Conservation (phyloP, 1,140 invertebrate species). For the Neomicropteryx cornuta region DNA sequence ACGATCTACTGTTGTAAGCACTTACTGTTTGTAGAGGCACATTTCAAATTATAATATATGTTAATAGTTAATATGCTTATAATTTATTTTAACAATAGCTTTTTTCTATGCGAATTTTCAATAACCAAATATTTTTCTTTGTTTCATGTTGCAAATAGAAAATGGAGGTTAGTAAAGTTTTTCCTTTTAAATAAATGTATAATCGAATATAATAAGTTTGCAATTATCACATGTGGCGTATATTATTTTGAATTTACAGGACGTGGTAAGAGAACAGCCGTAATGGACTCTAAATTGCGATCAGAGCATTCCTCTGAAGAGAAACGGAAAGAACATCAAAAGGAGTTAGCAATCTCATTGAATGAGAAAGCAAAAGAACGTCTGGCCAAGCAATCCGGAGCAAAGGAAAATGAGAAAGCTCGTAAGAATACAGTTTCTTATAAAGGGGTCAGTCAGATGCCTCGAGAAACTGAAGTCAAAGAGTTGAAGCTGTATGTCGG, state of each 20-base stretch:
- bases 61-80: too few species aligned
- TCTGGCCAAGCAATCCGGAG: slow-evolving; percentile 75
- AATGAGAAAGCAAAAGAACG: slow-evolving; percentile 90
- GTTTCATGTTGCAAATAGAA: slow-evolving; percentile 29
- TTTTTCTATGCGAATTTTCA: too few species aligned
- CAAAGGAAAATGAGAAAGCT: slow-evolving; percentile 81
- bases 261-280: slow-evolving; percentile 83
- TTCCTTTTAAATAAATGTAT: too few species aligned
- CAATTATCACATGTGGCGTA: slow-evolving; percentile 12
- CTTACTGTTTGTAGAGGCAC: too few species aligned
- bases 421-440: slow-evolving; percentile 94
- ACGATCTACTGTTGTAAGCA: too few species aligned
- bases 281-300: slow-evolving; percentile 89
- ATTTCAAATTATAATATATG: too few species aligned
- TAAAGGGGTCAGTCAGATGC: slow-evolving; percentile 85
- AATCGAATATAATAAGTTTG: slow-evolving; percentile 4
- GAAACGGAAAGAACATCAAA: slow-evolving; percentile 93
- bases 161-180: slow-evolving; percentile 31
- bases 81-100: too few species aligned
- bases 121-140: too few species aligned
- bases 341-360: slow-evolving; percentile 80
- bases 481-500: slow-evolving; percentile 93
- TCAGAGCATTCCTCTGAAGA: slow-evolving; percentile 95
- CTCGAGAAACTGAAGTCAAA: slow-evolving; percentile 85
- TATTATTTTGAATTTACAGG: slow-evolving; percentile 29